Evolutionary conservation across 2,113 vertebrate species (phyloP).

Genomic region (Porphyrio hochstetteri): DNA sequence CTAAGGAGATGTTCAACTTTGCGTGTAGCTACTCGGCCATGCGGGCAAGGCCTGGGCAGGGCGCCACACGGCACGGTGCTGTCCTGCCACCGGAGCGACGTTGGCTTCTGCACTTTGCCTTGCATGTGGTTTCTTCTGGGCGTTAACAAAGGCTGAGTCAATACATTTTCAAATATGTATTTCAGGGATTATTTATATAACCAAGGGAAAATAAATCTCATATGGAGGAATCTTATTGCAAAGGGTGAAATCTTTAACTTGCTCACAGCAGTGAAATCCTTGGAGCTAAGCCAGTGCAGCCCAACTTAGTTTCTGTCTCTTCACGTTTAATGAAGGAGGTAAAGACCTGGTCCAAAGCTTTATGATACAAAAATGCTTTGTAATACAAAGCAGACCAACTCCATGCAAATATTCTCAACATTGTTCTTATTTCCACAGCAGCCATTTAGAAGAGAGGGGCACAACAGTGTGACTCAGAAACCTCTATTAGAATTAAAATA

Average conservation of each 20-base stretch:
- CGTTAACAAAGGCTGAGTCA: not conserved
- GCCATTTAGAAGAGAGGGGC: not conserved
- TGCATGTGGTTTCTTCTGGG: not conserved
- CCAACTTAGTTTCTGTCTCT: not conserved
- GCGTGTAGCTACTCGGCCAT: not conserved
- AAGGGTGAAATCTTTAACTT: not conserved
- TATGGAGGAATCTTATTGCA: not conserved
- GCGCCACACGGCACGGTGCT: accelerated
- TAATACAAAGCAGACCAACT: not conserved
- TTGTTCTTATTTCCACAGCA: constrained; percentile 4
- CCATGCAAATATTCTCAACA: not conserved
- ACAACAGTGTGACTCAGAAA: constrained; percentile 34
- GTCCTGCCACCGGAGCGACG: not conserved
- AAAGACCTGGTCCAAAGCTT: not conserved
- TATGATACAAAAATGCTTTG: not conserved
- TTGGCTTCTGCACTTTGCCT: not conserved
- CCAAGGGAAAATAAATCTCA: not conserved
- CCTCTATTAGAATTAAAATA: constrained; percentile 34
- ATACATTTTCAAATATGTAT: not conserved
- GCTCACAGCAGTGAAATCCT: not conserved
- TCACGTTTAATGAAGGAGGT: not conserved
- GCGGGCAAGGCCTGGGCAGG: not conserved
- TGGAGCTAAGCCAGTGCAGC: not conserved
- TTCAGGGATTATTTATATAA: not conserved
- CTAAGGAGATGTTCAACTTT: not conserved